Evolutionary conservation across 1,140 invertebrate species (phyloP).

Genomic region (Drosophila novamexicana): DNA sequence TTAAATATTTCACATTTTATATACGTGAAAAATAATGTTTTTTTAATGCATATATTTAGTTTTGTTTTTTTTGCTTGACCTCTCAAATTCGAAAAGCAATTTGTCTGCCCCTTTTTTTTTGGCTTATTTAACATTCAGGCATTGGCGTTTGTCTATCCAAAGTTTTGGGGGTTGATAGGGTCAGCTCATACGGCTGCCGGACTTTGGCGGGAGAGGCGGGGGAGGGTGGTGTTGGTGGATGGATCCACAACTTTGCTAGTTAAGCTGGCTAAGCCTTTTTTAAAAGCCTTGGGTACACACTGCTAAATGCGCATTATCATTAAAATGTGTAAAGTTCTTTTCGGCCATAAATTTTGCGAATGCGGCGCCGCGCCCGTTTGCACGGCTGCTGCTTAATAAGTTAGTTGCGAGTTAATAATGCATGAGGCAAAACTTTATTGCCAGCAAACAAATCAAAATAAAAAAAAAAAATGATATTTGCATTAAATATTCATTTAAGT

Average conservation of each 20-base stretch:
- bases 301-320: constrained; percentile 83
- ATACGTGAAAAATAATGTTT: not conserved
- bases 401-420: constrained; percentile 66
- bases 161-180: constrained; percentile 34
- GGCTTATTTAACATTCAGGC: constrained; percentile 77
- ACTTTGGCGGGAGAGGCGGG: not conserved
- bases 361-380: constrained; percentile 12
- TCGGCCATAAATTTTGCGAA: constrained; percentile 71
- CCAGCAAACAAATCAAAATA: constrained; percentile 27
- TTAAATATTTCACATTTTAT: not conserved
- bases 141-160: constrained; percentile 60
- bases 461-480: constrained; percentile 51
- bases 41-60: not conserved
- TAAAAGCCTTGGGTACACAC: constrained; percentile 80
- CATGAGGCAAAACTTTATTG: constrained; percentile 59
- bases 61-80: not conserved
- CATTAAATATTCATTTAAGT: constrained; percentile 59
- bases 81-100: constrained; percentile 14
- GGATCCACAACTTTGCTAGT: constrained; percentile 69
- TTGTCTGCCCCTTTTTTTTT: constrained; percentile 20
- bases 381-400: constrained; percentile 58
- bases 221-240: too few species aligned
- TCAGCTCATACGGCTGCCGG: constrained; percentile 1
- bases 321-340: constrained; percentile 79
- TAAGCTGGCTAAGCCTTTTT: constrained; percentile 83